Conservation (phyloP, 2,113 vertebrate species). For the Stegostoma tigrinum region DNA sequence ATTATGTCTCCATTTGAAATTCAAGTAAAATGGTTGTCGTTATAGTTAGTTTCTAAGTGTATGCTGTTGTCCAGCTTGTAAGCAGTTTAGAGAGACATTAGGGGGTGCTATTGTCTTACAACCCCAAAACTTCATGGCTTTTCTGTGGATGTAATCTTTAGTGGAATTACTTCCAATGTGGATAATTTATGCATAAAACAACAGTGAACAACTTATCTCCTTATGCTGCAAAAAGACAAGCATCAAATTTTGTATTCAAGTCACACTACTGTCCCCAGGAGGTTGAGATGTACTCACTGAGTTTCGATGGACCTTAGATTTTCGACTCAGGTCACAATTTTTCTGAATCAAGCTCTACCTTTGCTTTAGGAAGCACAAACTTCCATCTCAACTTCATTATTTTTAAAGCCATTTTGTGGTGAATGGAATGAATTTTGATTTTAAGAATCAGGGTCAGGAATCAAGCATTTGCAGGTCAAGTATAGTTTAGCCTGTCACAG, state of each 20-base stretch:
- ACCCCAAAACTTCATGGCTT: not conserved
- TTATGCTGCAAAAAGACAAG: not conserved
- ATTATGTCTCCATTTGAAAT: not conserved
- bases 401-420: not conserved
- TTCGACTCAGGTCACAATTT: not conserved
- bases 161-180: not conserved
- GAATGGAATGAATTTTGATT: not conserved
- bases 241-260: not conserved
- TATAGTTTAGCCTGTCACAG: not conserved
- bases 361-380: not conserved
- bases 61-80: not conserved
- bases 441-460: not conserved
- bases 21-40: not conserved
- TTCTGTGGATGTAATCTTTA: not conserved
- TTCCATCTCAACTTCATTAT: not conserved
- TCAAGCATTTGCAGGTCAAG: not conserved
- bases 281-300: not conserved
- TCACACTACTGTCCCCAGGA: not conserved
- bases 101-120: conserved; percentile 1
- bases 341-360: not conserved
- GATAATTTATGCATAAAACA: not conserved
- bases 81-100: not conserved
- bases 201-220: not conserved
- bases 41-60: not conserved
- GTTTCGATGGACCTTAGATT: not conserved